Conservation (phyloP, 2,797 vertebrate genomes). For the Rachycentron canadum region DNA sequence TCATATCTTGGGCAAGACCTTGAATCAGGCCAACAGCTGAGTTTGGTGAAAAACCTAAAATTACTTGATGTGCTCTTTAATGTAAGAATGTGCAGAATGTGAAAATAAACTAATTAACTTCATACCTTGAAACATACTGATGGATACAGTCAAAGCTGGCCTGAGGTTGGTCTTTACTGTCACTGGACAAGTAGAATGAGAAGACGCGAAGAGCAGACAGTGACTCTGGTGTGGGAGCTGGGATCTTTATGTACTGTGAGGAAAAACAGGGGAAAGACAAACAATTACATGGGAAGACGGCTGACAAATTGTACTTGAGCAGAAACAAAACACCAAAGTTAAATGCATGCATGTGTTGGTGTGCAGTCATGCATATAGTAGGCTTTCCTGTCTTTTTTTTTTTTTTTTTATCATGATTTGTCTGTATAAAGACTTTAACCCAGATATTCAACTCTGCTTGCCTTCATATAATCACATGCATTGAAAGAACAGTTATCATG, state of each 20-base stretch:
- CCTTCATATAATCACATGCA: neutral
- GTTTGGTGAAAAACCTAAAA: neutral
- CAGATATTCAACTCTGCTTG: neutral
- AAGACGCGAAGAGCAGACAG: constrained; percentile 83
- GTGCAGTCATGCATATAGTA: neutral
- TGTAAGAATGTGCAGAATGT: neutral
- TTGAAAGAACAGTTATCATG: constrained; percentile 10
- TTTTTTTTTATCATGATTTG: neutral
- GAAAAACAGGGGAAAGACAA: constrained; percentile 23
- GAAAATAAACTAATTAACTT: neutral
- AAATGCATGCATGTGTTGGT: neutral
- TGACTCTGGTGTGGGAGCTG: constrained; percentile 78
- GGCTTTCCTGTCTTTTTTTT: neutral
- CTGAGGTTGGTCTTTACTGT: constrained; percentile 88
- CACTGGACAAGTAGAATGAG: constrained; percentile 89
- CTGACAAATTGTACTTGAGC: neutral
- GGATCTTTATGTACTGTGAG: constrained; percentile 86
- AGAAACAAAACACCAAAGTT: neutral
- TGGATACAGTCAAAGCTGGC: constrained; percentile 89
- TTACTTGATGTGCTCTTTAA: neutral
- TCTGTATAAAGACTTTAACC: neutral
- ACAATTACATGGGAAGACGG: neutral
- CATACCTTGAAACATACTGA: constrained; percentile 85
- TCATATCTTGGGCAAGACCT: neutral
- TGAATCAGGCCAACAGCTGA: neutral